Percentiles rank a stretch among this genome's conserved stretches.
These are phyloP conservation scores for Strigamia transsilvanica DNA, from an alignment of 2,888 invertebrate genomes.

Conservation along the genomic window DNA sequence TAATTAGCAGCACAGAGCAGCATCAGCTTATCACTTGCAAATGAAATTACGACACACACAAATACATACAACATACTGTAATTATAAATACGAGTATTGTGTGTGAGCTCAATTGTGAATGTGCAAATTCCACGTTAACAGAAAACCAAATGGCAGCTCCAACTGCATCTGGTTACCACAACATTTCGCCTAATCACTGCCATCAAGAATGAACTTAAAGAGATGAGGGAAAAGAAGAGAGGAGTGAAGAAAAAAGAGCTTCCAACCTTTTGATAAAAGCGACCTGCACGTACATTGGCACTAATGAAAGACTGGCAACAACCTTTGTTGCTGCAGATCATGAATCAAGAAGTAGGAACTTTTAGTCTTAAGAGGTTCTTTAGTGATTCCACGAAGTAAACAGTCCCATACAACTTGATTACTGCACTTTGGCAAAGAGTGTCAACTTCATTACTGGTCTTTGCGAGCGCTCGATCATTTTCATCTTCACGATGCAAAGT, in stretches of 20 bases:
- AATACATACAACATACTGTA: background rate
- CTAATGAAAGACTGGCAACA: background rate
- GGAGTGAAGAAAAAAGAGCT: too few species aligned
- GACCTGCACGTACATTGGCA: background rate
- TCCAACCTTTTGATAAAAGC: background rate
- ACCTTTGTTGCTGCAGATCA: background rate
- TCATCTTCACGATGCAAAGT: background rate
- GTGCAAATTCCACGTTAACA: background rate
- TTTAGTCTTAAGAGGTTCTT: conserved; percentile 19
- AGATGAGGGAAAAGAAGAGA: background rate
- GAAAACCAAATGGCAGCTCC: background rate
- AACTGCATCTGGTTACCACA: background rate
- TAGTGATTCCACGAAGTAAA: background rate
- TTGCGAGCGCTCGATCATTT: background rate
- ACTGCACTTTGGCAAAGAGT: conserved; percentile 16
- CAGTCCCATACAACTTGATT: conserved; percentile 17
- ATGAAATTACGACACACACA: conserved; percentile 11
- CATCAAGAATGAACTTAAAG: background rate
- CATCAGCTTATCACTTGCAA: background rate
- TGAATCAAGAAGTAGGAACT: conserved; percentile 13
- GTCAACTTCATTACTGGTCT: conserved; percentile 7
- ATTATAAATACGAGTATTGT: background rate
- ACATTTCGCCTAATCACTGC: background rate
- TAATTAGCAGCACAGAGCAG: background rate
- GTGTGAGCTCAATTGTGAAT: background rate